phyloP scores from a whole-genome alignment of 2,113 vertebrate species.

The Dipodomys merriami region DNA sequence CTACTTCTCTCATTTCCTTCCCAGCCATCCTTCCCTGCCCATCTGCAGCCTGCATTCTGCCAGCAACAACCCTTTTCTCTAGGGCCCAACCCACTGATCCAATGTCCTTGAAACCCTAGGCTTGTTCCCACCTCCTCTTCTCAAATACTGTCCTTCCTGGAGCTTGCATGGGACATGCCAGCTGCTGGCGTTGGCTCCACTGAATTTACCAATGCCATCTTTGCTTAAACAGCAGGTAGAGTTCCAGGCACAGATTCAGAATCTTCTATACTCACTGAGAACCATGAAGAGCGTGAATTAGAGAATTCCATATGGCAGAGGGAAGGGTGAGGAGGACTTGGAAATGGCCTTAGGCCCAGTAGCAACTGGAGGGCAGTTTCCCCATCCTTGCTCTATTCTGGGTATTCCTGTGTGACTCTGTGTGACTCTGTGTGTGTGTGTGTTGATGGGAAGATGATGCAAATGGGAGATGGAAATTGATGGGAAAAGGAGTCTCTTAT shows the following conservation, averaged over 20 bases:
- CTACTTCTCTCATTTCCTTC: not conserved
- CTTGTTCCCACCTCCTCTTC: not conserved
- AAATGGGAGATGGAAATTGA: not conserved
- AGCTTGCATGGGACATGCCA: not conserved
- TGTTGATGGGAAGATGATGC: not conserved
- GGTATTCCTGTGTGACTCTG: not conserved
- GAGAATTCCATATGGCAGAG: not conserved
- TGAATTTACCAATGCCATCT: not conserved
- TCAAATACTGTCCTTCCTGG: not conserved
- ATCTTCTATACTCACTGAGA: not conserved
- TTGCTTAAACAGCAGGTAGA: not conserved
- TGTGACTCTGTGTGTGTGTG: not conserved
- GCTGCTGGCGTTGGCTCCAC: too few relatives aligned
- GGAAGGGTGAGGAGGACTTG: not conserved
- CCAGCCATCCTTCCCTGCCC: not conserved
- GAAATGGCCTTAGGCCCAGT: not conserved
- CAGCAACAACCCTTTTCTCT: not conserved
- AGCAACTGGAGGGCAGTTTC: not conserved
- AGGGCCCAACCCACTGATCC: not conserved
- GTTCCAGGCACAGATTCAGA: not conserved
- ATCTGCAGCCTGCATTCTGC: not conserved
- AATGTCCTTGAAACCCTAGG: not conserved
- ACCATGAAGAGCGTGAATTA: not conserved
- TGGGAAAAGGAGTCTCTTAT: not conserved
- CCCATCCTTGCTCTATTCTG: not conserved